Percentiles rank a stretch among this genome's conserved stretches.
phyloP scores from a whole-genome alignment of 2,888 invertebrate species.

The Hecatera dysodea region DNA sequence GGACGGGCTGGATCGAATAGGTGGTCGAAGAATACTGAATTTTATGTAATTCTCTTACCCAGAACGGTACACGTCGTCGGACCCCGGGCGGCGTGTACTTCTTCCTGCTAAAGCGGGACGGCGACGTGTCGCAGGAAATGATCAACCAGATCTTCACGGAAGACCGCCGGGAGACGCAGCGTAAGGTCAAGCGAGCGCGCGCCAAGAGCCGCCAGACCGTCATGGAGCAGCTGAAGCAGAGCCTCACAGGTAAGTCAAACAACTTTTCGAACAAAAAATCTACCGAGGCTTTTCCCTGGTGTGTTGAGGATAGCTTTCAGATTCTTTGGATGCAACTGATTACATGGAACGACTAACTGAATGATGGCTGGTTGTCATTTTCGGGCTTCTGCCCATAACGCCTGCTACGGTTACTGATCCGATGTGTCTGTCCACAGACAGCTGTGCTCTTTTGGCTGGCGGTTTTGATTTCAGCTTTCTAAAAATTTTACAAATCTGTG shows the following conservation, averaged over 20 bases:
- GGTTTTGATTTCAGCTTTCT: not conserved
- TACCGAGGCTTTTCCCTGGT: not conserved
- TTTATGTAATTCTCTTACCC: slow-evolving; percentile 26
- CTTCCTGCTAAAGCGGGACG: slow-evolving; percentile 94
- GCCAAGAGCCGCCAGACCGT: slow-evolving; percentile 91
- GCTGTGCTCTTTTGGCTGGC: not conserved
- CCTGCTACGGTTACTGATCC: too few species aligned
- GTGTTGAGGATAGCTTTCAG: not conserved
- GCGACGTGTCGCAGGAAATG: slow-evolving; percentile 92
- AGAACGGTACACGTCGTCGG: slow-evolving; percentile 95
- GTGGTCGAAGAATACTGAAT: too few species aligned
- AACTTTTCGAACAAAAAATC: not conserved
- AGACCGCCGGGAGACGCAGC: slow-evolving; percentile 91
- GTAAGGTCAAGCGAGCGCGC: slow-evolving; percentile 90
- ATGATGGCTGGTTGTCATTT: too few species aligned
- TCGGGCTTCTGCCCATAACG: too few species aligned
- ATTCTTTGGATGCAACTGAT: not conserved
- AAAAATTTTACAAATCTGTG: not conserved
- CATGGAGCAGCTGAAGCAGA: slow-evolving; percentile 92
- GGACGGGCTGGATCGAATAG: too few species aligned
- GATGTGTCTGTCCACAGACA: not conserved
- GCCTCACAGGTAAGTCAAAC: slow-evolving; percentile 84
- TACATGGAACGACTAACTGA: not conserved
- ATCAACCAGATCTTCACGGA: slow-evolving; percentile 93
- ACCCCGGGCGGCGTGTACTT: slow-evolving; percentile 97